phyloP scores from a whole-genome alignment of 2,888 invertebrate species.

The Creontiades dilutus region DNA sequence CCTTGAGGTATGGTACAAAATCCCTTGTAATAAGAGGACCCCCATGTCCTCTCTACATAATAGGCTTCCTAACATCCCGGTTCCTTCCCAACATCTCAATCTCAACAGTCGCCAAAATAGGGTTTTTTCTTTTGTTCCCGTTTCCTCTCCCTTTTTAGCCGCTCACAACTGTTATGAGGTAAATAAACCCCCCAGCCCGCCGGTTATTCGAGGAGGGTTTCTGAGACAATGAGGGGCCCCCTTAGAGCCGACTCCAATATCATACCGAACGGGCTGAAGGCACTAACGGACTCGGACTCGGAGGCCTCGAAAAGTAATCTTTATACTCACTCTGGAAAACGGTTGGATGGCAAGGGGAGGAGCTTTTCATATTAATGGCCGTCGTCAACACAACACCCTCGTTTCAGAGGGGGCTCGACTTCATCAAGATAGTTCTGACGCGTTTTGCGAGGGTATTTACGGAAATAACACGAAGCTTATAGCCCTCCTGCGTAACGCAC shows the following conservation, averaged over 20 bases:
- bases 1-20: too few species aligned
- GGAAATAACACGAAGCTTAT: not conserved
- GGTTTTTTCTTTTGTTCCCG: not conserved
- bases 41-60: not conserved
- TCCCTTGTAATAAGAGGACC: too few species aligned
- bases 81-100: not conserved
- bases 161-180: slow-evolving; percentile 27
- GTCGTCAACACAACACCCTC: slow-evolving; percentile 22
- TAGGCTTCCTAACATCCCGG: not conserved
- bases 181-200: not conserved
- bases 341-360: not conserved
- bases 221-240: slow-evolving; percentile 35
- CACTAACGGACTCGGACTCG: slow-evolving; percentile 22
- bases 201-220: not conserved
- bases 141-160: not conserved
- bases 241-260: slow-evolving; percentile 29
- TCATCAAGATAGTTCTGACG: not conserved
- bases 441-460: slow-evolving; percentile 28
- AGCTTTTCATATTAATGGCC: slow-evolving; percentile 31
- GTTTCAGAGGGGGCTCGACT: not conserved
- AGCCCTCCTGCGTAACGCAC: too few species aligned
- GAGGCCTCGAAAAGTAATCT: slow-evolving; percentile 32
- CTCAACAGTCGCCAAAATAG: not conserved
- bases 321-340: not conserved
- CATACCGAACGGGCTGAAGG: not conserved